A percentile compares a stretch with the other conserved stretches of the same genome.
phyloP scores from a whole-genome alignment of 2,113 vertebrate species.

The Indicator maculatus region DNA sequence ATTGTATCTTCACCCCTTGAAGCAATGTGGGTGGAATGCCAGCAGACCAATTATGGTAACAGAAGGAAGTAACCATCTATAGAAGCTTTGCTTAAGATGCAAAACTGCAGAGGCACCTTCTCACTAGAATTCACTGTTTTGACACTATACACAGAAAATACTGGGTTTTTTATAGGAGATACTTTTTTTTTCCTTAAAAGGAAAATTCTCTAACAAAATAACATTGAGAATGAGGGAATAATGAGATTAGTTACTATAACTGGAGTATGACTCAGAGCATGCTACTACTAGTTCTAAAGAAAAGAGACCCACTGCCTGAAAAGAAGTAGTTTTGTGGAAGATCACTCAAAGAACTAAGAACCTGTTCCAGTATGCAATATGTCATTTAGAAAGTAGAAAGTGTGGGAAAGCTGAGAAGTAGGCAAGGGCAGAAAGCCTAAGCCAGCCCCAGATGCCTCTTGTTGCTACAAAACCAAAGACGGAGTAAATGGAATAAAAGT shows the following conservation, averaged over 20 bases:
- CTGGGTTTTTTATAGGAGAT: neutral
- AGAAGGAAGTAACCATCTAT: conserved; percentile 14
- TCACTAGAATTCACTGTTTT: neutral
- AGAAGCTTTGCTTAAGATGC: conserved; percentile 24
- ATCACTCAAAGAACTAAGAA: neutral
- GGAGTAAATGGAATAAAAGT: neutral
- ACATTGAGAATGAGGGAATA: neutral
- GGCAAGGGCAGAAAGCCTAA: neutral
- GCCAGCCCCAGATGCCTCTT: neutral
- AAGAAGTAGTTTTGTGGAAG: neutral
- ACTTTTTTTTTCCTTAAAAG: neutral
- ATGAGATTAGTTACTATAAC: neutral
- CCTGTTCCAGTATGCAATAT: neutral
- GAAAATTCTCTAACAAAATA: neutral
- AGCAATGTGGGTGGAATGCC: conserved; percentile 63
- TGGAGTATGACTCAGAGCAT: neutral
- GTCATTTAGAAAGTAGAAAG: neutral
- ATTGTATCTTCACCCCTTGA: conserved; percentile 72
- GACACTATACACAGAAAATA: neutral
- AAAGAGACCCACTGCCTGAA: neutral
- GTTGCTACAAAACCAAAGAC: neutral
- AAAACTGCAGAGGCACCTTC: conserved; percentile 21
- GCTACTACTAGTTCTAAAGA: neutral
- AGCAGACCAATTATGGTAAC: conserved; percentile 67
- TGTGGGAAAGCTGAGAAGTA: neutral